phyloP scores from a whole-genome alignment of 2,888 invertebrate genomes.

The Prionchulus punctatus region DNA sequence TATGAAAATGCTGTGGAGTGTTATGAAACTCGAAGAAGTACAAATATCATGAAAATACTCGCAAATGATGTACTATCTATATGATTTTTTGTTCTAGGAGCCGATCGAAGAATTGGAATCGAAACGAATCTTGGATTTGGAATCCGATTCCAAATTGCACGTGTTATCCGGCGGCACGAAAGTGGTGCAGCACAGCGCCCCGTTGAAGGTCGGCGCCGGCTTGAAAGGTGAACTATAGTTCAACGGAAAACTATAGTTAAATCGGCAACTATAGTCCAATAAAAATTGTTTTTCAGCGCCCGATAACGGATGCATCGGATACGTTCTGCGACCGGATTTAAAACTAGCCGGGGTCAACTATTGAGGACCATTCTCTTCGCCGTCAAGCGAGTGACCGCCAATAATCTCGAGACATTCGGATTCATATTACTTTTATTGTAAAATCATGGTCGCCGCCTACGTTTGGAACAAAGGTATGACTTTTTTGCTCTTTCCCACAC shows the following conservation, averaged over 20 bases:
- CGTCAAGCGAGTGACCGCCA: conserved; percentile 93
- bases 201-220: conserved; percentile 60
- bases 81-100: no score
- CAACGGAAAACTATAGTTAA: no score
- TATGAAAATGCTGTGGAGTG: no score
- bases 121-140: conserved; percentile 45
- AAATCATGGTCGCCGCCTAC: conserved; percentile 83
- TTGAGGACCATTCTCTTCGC: conserved; percentile 90
- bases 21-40: no score
- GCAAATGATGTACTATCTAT: no score
- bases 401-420: conserved; percentile 92
- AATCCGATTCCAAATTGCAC: conserved; percentile 78
- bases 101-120: conserved; percentile 52
- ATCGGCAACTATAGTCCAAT: no score
- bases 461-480: conserved; percentile 81
- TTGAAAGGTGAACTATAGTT: conserved; percentile 44
- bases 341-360: conserved; percentile 85
- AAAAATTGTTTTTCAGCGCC: conserved; percentile 51
- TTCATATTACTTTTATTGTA: conserved; percentile 89
- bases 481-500: no score
- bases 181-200: conserved; percentile 91
- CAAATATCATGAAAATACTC: no score
- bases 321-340: conserved; percentile 87
- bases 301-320: conserved; percentile 92
- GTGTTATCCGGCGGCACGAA: conserved; percentile 90